Base-by-base conservation (phyloP, 64 coral and sea anemone species). In the Cladopsammia gracilis region DNA sequence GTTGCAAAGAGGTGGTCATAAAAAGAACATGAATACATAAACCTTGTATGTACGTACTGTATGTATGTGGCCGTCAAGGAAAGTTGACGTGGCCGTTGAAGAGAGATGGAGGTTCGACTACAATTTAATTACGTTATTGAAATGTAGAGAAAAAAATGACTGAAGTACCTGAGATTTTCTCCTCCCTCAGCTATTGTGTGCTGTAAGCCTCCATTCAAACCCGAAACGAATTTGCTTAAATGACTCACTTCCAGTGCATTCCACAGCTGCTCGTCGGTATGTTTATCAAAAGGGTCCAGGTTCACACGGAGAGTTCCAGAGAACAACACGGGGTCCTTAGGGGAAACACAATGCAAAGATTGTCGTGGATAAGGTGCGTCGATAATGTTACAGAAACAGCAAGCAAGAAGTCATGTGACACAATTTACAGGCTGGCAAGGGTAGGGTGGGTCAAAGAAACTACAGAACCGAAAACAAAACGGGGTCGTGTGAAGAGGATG, bases 291-390 rank as follows among this genome's bases (percentile, higher is more conserved):
- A 48, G 96, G 96, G 45, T 98, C 96, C 25, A 98, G 73, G 71
- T 98, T 98, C 59, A 95, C 78, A 54, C 96, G 93, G 51, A 98
- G 81, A 16, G 93, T 91, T 1, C 93, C 96, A 83, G 93, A 98
- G 52, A 95, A 98, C 54, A 98, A 51, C 8, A 98, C 90, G 0
- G 96, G 96, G 19, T 98, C 96, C 96, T 98, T 20, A 5, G 22
- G 4, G 19, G 34, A 62, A 78, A 86, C 11, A 61, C 20, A 0
- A 34, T 34, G 34, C 34, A 34, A 34, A 34, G 34, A 34, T 34
- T 34, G 2, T 34, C 34, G 34, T 34, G 34, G 34, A 34, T 34
- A 34, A 34, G 34, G 34, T 34, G 34, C 0, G 2, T 34, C 34
- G 34, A 34, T 34, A 34, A 34, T 34, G 34, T 34, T 34, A 34